Percentiles rank a stretch among this genome's conserved stretches.
Conservation (phyloP, 2,888 invertebrate genomes). For the Ophion obscuratus region DNA sequence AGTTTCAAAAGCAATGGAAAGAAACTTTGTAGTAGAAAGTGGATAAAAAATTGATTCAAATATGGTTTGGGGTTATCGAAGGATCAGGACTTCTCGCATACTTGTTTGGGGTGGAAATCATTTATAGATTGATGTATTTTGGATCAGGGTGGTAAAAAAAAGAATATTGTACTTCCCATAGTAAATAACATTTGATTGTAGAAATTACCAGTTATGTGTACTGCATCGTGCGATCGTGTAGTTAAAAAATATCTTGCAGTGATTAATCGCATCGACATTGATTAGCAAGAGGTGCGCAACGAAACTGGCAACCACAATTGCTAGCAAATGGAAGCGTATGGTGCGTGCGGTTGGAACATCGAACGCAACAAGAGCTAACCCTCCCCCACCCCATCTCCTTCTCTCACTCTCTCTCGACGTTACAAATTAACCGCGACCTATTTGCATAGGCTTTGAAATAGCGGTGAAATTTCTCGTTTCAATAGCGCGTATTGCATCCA, state of each 20-base stretch:
- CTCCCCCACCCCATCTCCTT: neutral
- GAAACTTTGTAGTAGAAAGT: too few species aligned
- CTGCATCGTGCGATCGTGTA: neutral
- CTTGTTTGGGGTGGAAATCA: neutral
- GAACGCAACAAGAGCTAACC: slow-evolving; percentile 15
- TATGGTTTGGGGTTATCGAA: neutral
- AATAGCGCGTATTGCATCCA: slow-evolving; percentile 49
- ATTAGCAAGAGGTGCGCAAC: slow-evolving; percentile 24
- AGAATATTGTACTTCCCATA: neutral
- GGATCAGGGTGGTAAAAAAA: neutral
- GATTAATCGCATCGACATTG: slow-evolving; percentile 45
- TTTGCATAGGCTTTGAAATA: slow-evolving; percentile 69
- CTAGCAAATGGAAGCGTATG: slow-evolving; percentile 14
- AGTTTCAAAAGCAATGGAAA: neutral
- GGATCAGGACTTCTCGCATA: neutral
- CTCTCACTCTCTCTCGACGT: slow-evolving; percentile 45
- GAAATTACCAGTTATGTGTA: neutral
- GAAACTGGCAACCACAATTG: slow-evolving; percentile 40
- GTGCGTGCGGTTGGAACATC: slow-evolving; percentile 19
- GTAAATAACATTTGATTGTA: neutral
- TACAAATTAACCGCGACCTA: slow-evolving; percentile 73
- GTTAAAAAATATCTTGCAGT: slow-evolving; percentile 11
- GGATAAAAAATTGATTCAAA: neutral
- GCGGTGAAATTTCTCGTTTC: slow-evolving; percentile 50
- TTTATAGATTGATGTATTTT: neutral